These are phyloP conservation scores for Suillia variegata DNA, from an alignment of 2,888 invertebrate species.

Conservation along the genomic window DNA sequence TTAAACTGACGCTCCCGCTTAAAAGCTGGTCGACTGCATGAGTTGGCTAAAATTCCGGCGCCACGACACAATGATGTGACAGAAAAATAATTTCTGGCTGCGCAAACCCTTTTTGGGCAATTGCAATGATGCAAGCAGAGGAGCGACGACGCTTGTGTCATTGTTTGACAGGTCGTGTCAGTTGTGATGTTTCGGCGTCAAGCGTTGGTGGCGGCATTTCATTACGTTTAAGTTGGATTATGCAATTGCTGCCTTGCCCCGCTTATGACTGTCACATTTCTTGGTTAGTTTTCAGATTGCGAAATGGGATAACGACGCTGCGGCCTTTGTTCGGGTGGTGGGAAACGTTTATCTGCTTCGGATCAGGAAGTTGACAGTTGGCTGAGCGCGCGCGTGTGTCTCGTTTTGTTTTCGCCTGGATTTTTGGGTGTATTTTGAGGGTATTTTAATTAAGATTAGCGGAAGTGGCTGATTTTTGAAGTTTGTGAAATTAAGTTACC, in stretches of 20 bases:
- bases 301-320: no score
- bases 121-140: no score
- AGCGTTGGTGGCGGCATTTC: slow-evolving; percentile 7
- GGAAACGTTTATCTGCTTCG: slow-evolving; percentile 1
- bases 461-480: background rate
- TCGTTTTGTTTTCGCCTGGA: no score
- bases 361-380: background rate
- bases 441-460: slow-evolving; percentile 3
- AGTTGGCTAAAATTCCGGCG: background rate
- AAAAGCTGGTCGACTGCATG: background rate
- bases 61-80: no score
- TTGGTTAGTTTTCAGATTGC: slow-evolving; percentile 16
- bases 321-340: slow-evolving; percentile 1
- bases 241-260: slow-evolving; percentile 15
- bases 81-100: no score
- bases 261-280: slow-evolving; percentile 13
- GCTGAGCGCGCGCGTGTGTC: background rate
- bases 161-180: slow-evolving; percentile 48
- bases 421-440: background rate
- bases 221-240: slow-evolving; percentile 20
- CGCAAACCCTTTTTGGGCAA: background rate
- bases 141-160: slow-evolving; percentile 32
- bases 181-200: slow-evolving; percentile 40
- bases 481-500: no score
- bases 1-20: slow-evolving; percentile 30